These are phyloP conservation scores for Rhagium mordax DNA, from an alignment of 2,888 invertebrate genomes.

Conservation along the genomic window DNA sequence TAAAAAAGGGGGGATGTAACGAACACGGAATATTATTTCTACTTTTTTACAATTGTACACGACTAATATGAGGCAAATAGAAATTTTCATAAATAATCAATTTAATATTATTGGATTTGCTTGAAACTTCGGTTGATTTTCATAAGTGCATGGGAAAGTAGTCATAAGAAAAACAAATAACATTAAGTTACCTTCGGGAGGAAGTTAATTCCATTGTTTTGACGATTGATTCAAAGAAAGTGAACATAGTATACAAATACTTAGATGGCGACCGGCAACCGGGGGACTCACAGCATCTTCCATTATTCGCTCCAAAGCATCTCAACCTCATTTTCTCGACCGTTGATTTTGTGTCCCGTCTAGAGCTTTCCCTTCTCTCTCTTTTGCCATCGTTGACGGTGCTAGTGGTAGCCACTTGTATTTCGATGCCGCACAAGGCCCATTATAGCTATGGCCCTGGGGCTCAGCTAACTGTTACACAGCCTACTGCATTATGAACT, in stretches of 20 bases:
- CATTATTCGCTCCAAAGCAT: slow-evolving; percentile 71
- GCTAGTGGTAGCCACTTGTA: slow-evolving; percentile 58
- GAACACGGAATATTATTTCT: no score
- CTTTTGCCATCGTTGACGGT: slow-evolving; percentile 57
- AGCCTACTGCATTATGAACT: slow-evolving; percentile 59
- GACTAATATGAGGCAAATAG: no score
- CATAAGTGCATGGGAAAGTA: slow-evolving; percentile 36
- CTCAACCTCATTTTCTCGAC: slow-evolving; percentile 75
- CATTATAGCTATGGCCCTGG: slow-evolving; percentile 55
- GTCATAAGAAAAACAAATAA: slow-evolving; percentile 48
- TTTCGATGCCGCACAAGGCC: slow-evolving; percentile 59
- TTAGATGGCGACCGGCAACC: slow-evolving; percentile 54
- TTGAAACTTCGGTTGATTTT: slow-evolving; percentile 33
- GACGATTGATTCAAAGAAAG: slow-evolving; percentile 58
- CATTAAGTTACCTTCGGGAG: slow-evolving; percentile 45
- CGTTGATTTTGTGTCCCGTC: slow-evolving; percentile 71
- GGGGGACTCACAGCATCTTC: slow-evolving; percentile 66
- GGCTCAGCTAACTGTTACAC: slow-evolving; percentile 59
- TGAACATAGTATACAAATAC: slow-evolving; percentile 54
- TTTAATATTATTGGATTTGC: background rate
- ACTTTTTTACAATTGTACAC: no score
- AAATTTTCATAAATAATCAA: background rate
- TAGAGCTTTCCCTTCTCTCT: slow-evolving; percentile 59
- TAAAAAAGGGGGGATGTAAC: no score
- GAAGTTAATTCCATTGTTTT: slow-evolving; percentile 57